These are phyloP conservation scores for Ditylenchus dipsaci DNA, from an alignment of 1,140 invertebrate genomes.

Conservation along the genomic window DNA sequence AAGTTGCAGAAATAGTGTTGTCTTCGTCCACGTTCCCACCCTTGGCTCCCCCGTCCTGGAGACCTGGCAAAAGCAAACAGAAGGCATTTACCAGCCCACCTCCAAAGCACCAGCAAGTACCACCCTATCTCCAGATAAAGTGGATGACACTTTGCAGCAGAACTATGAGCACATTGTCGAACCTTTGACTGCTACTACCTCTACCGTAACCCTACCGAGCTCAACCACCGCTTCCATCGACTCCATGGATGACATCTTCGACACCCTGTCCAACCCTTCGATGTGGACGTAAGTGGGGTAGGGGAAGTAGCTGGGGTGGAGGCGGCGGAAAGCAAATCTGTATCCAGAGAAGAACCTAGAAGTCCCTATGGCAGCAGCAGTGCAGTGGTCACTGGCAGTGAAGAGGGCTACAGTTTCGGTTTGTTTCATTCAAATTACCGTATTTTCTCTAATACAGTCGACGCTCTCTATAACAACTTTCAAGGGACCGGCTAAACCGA, in stretches of 20 bases:
- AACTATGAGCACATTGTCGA: slow-evolving; percentile 2
- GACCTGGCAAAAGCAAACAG: background rate
- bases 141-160: background rate
- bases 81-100: background rate
- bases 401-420: too few relatives aligned
- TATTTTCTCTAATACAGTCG: too few relatives aligned
- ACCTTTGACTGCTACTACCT: background rate
- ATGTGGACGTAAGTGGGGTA: background rate
- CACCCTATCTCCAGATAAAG: background rate
- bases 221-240: background rate
- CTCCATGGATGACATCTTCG: background rate
- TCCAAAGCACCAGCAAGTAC: background rate
- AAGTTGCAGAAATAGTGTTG: background rate
- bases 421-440: too few relatives aligned
- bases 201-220: background rate
- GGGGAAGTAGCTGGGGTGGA: background rate
- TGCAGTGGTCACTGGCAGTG: background rate
- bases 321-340: background rate
- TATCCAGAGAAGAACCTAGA: background rate
- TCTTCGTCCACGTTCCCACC: slow-evolving; percentile 1
- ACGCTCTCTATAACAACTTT: too few relatives aligned
- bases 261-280: background rate
- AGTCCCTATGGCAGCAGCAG: background rate
- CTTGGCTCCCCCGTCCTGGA: background rate
- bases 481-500: too few relatives aligned